phyloP scores from a whole-genome alignment of 53 echinoderm and acorn worm species.

The Paracentrotus lividus region DNA sequence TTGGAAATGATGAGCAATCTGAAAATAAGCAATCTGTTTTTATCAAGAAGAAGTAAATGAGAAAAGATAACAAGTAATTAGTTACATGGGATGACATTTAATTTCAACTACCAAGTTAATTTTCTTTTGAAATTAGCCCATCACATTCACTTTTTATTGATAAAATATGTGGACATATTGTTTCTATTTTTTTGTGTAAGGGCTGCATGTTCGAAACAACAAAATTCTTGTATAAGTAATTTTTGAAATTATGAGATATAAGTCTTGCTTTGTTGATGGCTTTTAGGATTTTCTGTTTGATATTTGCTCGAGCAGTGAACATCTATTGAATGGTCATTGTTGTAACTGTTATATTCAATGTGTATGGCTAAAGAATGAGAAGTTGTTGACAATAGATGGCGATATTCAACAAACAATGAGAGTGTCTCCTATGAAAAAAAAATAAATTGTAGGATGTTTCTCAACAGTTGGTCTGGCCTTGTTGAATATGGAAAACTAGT shows the following conservation, averaged over 20 bases:
- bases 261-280: not conserved
- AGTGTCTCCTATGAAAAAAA: not conserved
- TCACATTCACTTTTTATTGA: too few relatives aligned
- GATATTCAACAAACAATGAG: conserved; percentile 22
- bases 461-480: not conserved
- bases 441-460: not conserved
- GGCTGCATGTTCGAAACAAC: too few relatives aligned
- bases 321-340: not conserved
- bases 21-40: not conserved
- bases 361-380: not conserved
- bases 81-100: conserved; percentile 5
- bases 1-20: not conserved
- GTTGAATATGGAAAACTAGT: not conserved
- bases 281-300: too few relatives aligned
- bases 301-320: not conserved
- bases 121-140: too few relatives aligned
- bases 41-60: not conserved
- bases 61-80: conserved; percentile 1
- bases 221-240: too few relatives aligned
- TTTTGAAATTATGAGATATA: too few relatives aligned
- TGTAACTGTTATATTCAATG: not conserved
- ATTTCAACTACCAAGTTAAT: too few relatives aligned
- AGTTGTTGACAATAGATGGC: conserved; percentile 28
- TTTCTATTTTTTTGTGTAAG: not conserved
- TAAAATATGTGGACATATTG: too few relatives aligned